Conservation (phyloP, 1,140 invertebrate genomes). For the Tetraneura akinire region DNA sequence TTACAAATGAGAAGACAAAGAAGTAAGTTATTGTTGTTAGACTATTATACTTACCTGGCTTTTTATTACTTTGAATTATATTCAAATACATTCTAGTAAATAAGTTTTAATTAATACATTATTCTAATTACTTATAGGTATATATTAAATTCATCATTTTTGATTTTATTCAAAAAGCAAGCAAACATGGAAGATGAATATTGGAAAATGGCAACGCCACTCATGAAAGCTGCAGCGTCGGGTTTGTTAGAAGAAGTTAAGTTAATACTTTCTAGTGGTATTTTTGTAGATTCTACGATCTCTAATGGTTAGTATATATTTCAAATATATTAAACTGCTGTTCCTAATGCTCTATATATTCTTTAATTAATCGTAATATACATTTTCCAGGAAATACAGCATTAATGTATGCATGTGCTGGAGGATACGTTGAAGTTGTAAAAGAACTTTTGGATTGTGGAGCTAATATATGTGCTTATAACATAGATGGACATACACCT, state of each 20-base stretch:
- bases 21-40: too few relatives aligned
- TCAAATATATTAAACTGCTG: too few relatives aligned
- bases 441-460: conserved; percentile 83
- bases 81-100: too few relatives aligned
- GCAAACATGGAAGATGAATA: conserved; percentile 96
- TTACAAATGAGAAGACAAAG: too few relatives aligned
- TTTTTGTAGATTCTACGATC: conserved; percentile 95
- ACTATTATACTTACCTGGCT: too few relatives aligned
- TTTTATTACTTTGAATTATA: too few relatives aligned
- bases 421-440: conserved; percentile 92
- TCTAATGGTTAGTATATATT: conserved; percentile 71
- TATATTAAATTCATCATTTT: conserved; percentile 51
- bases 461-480: conserved; percentile 96
- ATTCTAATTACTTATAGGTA: too few relatives aligned
- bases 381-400: conserved; percentile 78
- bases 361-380: too few relatives aligned
- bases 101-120: too few relatives aligned
- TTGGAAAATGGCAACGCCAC: conserved; percentile 89
- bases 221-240: conserved; percentile 95
- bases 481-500: conserved; percentile 98
- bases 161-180: conserved; percentile 94
- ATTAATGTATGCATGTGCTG: conserved; percentile 96
- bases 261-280: conserved; percentile 85
- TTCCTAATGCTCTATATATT: too few relatives aligned
- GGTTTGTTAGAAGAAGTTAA: conserved; percentile 93